Base-by-base conservation (phyloP, 2,797 vertebrate species). In the Fratercula arctica region DNA sequence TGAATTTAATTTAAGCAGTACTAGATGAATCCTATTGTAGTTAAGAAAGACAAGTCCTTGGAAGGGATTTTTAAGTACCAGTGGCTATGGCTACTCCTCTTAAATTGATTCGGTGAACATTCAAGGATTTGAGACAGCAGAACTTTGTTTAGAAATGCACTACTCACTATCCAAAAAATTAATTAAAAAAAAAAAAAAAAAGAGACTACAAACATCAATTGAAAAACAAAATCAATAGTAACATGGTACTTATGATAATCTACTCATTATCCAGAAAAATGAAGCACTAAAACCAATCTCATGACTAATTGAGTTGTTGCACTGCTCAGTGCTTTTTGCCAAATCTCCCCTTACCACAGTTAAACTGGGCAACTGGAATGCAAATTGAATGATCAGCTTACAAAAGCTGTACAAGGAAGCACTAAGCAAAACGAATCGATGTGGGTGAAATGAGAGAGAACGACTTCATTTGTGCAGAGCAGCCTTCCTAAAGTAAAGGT, bases 201-300 rank as follows among this genome's bases (percentile, higher is more conserved):
- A 75, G 75, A n/a, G 5, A 41, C 17, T 51, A 21, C 16, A 92
- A 76, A 69, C 10, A 77, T 39, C 31, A 88, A n/a, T 3, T 66
- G 67, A 79, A 86, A 95, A 69, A 13, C 10, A 73, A 94, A 90
- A 94, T 90, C 84, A 79, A 91, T 80, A 90, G 16, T 61, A 70
- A 92, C 35, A 81, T 11, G 29, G 46, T 73, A 78, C 35, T 92
- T 92, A 85, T 26, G 68, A 77, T 93, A 91, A 90, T 76, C 75
- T 84, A 79, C 33, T 84, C 35, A 91, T 88, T 96, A 94, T 75
- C 54, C 50, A 63, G 51, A 82, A 94, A 82, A 93, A 88, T 24
- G 21, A 85, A 91, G 54, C 37, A 61, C n/a, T 82, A 53, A 69
- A 53, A 76, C 37, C 39, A 96, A 31, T 18, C 19, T 88, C 46